Percentiles rank a stretch among this genome's conserved stretches.
phyloP scores from a whole-genome alignment of 2,888 invertebrate species.

The Incurvaria masculella region DNA sequence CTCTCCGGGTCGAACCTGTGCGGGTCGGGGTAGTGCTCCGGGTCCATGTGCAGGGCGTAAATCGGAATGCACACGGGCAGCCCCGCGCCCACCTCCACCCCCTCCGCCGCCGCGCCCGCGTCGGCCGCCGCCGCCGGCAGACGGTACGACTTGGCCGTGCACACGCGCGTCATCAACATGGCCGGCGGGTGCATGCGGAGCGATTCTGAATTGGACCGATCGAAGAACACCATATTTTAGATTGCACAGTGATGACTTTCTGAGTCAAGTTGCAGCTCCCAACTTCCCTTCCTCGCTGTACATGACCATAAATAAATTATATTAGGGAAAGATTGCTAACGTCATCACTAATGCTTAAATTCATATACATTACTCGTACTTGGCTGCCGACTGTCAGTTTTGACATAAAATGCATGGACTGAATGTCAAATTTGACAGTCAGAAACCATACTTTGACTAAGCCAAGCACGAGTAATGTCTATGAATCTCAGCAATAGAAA shows the following conservation, averaged over 20 bases:
- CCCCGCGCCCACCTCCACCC: conserved; percentile 11
- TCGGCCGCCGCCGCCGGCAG: conserved; percentile 8
- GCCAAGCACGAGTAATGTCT: too few relatives aligned
- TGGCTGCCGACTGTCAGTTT: too few relatives aligned
- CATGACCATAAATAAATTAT: neutral
- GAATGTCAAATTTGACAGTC: too few relatives aligned
- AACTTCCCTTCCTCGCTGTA: neutral
- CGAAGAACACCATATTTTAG: neutral
- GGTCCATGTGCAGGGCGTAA: conserved; percentile 39
- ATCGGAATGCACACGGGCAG: conserved; percentile 28
- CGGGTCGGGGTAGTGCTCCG: conserved; percentile 42
- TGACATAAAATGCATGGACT: too few relatives aligned
- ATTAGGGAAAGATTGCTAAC: too few relatives aligned
- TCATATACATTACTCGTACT: too few relatives aligned
- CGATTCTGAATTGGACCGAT: conserved; percentile 27
- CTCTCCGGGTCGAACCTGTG: conserved; percentile 50
- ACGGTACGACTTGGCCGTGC: conserved; percentile 18
- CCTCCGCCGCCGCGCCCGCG: conserved; percentile 7
- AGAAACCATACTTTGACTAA: too few relatives aligned
- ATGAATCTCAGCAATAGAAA: too few relatives aligned
- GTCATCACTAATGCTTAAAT: neutral
- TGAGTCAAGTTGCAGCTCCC: neutral
- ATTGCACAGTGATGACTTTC: neutral
- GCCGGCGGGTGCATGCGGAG: conserved; percentile 23
- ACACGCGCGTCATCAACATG: conserved; percentile 19